Evolutionary conservation across 1,140 invertebrate species (phyloP).

Genomic region (Scaptomyza pallida): DNA sequence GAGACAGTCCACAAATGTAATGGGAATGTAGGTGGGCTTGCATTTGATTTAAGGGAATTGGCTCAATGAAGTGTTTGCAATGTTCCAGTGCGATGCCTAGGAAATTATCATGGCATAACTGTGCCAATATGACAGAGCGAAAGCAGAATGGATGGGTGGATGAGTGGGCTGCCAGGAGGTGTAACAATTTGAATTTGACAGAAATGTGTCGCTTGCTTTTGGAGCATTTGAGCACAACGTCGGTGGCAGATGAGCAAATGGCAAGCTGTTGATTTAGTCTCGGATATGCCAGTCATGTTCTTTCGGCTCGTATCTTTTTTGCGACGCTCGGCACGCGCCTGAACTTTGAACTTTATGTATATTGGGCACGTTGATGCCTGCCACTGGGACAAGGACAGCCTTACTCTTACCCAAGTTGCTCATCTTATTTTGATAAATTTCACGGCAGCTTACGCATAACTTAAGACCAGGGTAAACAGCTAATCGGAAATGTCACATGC

Average conservation of each 20-base stretch:
- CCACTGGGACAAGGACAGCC: neutral
- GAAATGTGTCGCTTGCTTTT: slow-evolving; percentile 38
- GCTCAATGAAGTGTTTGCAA: slow-evolving; percentile 59
- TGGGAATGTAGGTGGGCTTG: slow-evolving; percentile 17
- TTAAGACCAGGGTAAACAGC: slow-evolving; percentile 2
- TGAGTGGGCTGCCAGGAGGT: neutral
- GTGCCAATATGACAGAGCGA: too few relatives aligned
- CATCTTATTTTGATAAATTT: slow-evolving; percentile 38
- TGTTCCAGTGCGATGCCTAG: slow-evolving; percentile 46
- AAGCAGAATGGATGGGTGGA: too few relatives aligned
- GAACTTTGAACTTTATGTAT: slow-evolving; percentile 74
- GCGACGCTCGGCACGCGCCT: slow-evolving; percentile 52
- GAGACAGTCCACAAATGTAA: slow-evolving; percentile 17
- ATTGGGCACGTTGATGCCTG: slow-evolving; percentile 21
- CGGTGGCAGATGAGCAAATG: slow-evolving; percentile 42
- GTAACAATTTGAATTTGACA: slow-evolving; percentile 35
- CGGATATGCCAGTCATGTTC: slow-evolving; percentile 47
- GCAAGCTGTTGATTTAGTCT: slow-evolving; percentile 75
- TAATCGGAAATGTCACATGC: neutral
- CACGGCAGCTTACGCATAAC: slow-evolving; percentile 27
- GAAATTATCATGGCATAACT: slow-evolving; percentile 63
- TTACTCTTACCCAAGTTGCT: neutral
- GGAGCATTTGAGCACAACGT: slow-evolving; percentile 30
- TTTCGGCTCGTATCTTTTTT: slow-evolving; percentile 38
- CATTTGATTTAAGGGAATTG: slow-evolving; percentile 63